Evolutionary conservation across 2,797 vertebrate species (phyloP).

Genomic region (Dicrostonyx torquatus): DNA sequence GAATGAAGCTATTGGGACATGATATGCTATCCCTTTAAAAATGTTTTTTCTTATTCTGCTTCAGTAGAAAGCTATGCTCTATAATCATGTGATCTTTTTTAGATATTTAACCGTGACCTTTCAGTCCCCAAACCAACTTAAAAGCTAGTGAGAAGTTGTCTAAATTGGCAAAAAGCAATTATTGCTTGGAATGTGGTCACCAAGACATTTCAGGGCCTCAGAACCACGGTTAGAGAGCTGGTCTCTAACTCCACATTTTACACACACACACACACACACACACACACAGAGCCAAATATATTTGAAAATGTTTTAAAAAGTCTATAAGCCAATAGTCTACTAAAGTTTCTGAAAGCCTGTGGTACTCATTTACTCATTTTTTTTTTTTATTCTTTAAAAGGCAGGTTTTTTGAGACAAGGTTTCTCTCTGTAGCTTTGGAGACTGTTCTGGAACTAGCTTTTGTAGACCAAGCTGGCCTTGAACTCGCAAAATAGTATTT

Average conservation of each 20-base stretch:
- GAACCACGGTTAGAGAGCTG: constrained; percentile 33
- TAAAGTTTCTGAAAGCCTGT: constrained; percentile 17
- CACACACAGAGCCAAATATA: not conserved
- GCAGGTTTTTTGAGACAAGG: no score
- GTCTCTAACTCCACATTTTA: not conserved
- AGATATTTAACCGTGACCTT: not conserved
- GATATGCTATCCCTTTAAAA: not conserved
- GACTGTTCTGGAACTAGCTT: no score
- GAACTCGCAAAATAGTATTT: not conserved
- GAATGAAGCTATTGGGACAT: constrained; percentile 47
- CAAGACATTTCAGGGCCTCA: not conserved
- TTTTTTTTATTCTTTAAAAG: constrained; percentile 12
- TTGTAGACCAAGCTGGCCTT: no score
- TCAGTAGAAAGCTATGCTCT: not conserved
- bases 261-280: not conserved
- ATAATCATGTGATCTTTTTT: constrained; percentile 29
- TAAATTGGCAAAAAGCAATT: constrained; percentile 15
- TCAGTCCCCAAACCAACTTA: not conserved
- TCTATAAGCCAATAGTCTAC: not conserved
- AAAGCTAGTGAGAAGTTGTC: constrained; percentile 55
- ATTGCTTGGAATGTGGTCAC: not conserved
- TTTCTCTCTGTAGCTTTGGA: no score
- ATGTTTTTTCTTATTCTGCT: constrained; percentile 46
- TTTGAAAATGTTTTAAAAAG: not conserved
- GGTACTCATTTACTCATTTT: not conserved